Evolutionary conservation across 2,113 vertebrate species (phyloP), one percentile per base, ranked within the genome.

Genomic region (Corvus cornix): DNA sequence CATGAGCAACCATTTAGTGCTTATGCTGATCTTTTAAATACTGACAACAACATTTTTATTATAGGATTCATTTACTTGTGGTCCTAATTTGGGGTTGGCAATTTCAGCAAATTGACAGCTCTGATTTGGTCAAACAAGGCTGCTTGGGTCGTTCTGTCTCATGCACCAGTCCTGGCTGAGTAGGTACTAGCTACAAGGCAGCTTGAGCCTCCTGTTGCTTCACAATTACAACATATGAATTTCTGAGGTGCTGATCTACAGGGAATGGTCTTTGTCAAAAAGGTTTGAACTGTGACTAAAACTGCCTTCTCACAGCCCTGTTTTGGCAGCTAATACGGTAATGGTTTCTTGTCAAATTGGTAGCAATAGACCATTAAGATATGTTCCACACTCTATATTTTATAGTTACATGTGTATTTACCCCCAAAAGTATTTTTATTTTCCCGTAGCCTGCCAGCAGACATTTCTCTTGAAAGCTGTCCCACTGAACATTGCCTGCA

Each of bases 1-100:
- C 90, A 16, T 11, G 63, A 91, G 84, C 84, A 96, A 83, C 76
- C 33, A 1, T 75, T 66, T 48, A 67, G 79, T 67, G 87, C 72
- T 95, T 44, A 52, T 6, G 52, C 37, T 85, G 84, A 90, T 95
- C 72, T 88, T 62, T 48, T 80, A 90, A 93, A 86, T 33, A 94
- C 76, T 1, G 14, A 52, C 75, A 95, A 55, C 56, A 76, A 67
- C 10, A 31, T 62, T 44, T 90, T 83, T 48, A 93, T 93, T 94
- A 67, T 11, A 93, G 84, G 75, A 70, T 94, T 92, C 67, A 67
- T 67, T 84, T 90, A 86, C 67, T 94, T 85, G 82, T 77, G 94
- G 78, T 75, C 72, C 59, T 76, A 39, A 44, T 63, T 63, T 74
- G 82, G 37, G 78, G 78, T 33, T 90, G 51, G 76, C 27, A 77